A percentile compares a stretch with the other conserved stretches of the same genome.
phyloP scores from a whole-genome alignment of 2,888 invertebrate species.

The Dolichopus griseipennis region DNA sequence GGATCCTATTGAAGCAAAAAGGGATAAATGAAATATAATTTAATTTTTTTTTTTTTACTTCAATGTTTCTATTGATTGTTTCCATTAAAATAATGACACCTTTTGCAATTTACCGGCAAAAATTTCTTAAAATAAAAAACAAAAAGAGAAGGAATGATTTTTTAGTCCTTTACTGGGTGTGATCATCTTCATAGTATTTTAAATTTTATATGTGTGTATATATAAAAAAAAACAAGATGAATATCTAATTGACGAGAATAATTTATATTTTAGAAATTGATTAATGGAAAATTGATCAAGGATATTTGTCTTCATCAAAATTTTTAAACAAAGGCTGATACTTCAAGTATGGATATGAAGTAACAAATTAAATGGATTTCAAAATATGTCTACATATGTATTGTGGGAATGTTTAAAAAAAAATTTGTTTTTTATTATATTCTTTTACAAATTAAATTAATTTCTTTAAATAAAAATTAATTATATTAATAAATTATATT shows the following conservation, averaged over 20 bases:
- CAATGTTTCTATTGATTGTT: too few relatives aligned
- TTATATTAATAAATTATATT: too few relatives aligned
- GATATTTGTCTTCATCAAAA: background rate
- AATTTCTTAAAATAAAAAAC: background rate
- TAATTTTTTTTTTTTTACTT: too few relatives aligned
- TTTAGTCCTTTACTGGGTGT: background rate
- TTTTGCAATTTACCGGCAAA: slow-evolving; percentile 4
- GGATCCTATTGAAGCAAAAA: too few relatives aligned
- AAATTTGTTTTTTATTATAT: too few relatives aligned
- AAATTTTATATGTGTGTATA: background rate
- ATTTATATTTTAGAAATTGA: background rate
- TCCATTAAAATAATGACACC: slow-evolving; percentile 2
- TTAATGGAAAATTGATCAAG: background rate
- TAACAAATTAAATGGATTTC: too few relatives aligned
- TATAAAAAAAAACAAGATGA: background rate
- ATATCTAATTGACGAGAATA: background rate
- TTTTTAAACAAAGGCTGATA: background rate
- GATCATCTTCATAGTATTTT: background rate
- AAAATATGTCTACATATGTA: too few relatives aligned
- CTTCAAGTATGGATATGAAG: too few relatives aligned
- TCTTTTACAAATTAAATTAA: too few relatives aligned
- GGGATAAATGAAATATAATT: too few relatives aligned
- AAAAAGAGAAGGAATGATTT: background rate
- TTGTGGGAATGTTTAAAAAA: too few relatives aligned
- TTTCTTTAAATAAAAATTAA: too few relatives aligned